Evolutionary conservation across 2,113 vertebrate genomes (phyloP).

Genomic region (Cairina moschata): DNA sequence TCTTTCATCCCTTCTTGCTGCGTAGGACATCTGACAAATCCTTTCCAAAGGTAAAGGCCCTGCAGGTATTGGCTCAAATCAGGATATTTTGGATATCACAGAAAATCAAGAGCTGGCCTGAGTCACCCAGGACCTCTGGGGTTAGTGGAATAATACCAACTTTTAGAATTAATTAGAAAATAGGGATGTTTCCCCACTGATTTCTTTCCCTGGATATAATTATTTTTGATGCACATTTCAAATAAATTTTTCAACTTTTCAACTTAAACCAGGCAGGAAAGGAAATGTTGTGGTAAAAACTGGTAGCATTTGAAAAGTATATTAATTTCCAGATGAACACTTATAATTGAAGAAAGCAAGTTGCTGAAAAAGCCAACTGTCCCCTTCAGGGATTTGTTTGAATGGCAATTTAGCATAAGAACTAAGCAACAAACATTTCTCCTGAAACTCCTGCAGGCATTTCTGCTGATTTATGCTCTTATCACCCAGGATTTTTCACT

Average conservation of each 20-base stretch:
- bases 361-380: background rate
- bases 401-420: background rate
- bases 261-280: background rate
- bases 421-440: background rate
- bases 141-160: background rate
- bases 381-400: background rate
- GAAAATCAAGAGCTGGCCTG: background rate
- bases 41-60: background rate
- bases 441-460: background rate
- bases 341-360: background rate
- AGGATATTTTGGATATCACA: rapidly evolving
- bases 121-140: background rate
- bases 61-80: background rate
- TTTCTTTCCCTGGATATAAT: background rate
- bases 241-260: background rate
- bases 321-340: background rate
- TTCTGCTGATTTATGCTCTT: background rate
- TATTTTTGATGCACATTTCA: background rate
- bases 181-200: background rate
- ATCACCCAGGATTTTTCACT: background rate
- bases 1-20: background rate
- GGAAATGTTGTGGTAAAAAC: background rate
- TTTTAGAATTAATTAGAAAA: background rate
- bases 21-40: background rate
- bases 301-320: background rate